These are phyloP conservation scores for Meriones unguiculatus DNA, from an alignment of 2,113 vertebrate genomes.

Conservation along the genomic window DNA sequence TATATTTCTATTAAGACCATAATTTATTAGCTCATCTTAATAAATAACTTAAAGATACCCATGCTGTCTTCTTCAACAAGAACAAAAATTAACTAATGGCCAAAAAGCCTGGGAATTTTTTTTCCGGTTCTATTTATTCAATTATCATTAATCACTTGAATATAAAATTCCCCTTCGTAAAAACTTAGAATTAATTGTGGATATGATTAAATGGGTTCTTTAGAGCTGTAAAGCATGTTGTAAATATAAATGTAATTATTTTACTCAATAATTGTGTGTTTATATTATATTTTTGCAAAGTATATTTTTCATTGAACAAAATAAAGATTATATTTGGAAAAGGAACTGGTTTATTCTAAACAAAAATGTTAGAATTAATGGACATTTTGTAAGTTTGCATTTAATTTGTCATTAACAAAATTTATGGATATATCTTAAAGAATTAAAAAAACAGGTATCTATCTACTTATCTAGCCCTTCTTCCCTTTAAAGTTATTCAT, in stretches of 20 bases:
- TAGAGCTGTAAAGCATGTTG: background rate
- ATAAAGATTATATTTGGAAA: background rate
- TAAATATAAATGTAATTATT: constrained; percentile 47
- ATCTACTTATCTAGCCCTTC: background rate
- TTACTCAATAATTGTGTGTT: background rate
- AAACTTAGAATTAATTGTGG: background rate
- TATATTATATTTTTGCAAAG: background rate
- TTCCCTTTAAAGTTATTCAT: background rate
- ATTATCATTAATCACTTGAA: constrained; percentile 19
- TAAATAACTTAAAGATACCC: background rate
- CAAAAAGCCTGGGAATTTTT: background rate
- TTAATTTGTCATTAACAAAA: background rate
- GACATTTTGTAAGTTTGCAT: background rate
- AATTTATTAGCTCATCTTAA: background rate
- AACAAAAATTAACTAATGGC: background rate
- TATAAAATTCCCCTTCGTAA: constrained; percentile 5
- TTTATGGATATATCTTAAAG: background rate
- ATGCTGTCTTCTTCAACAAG: background rate
- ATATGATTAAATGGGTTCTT: constrained; percentile 9
- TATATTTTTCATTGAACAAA: background rate
- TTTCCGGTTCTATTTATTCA: background rate
- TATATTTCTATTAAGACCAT: background rate
- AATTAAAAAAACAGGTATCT: background rate
- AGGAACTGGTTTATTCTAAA: background rate
- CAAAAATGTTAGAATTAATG: background rate